These are phyloP conservation scores for Drosophila quadrilineata DNA, from an alignment of 1,140 invertebrate genomes.

Conservation along the genomic window DNA sequence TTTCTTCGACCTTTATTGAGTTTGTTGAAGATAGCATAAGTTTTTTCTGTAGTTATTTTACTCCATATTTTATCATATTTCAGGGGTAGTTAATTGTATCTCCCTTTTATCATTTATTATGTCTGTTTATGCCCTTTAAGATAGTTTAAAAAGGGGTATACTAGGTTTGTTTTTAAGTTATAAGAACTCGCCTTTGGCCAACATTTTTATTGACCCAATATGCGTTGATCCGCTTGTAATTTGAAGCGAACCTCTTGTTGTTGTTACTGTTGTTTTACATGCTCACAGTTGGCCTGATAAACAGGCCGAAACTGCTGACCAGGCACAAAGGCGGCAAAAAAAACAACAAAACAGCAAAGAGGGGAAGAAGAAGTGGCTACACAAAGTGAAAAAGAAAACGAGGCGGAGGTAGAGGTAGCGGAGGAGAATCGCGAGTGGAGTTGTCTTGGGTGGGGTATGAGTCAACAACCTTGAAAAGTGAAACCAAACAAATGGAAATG, in stretches of 20 bases:
- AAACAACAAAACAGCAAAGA: conserved; percentile 5
- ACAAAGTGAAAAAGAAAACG: not conserved
- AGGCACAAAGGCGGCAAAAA: conserved; percentile 28
- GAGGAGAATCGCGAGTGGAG: not conserved
- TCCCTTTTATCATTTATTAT: too few relatives aligned
- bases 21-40: too few relatives aligned
- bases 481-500: conserved; percentile 47
- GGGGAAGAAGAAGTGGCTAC: not conserved
- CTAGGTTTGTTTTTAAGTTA: too few relatives aligned
- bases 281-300: conserved; percentile 18
- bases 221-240: conserved; percentile 23
- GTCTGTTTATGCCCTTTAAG: too few relatives aligned
- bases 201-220: not conserved
- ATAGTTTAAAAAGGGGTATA: too few relatives aligned
- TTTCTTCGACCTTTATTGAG: too few relatives aligned
- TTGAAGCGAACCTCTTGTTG: conserved; percentile 46
- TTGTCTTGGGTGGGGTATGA: conserved; percentile 30
- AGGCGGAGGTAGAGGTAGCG: not conserved
- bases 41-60: too few relatives aligned
- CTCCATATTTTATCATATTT: too few relatives aligned
- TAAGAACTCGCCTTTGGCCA: too few relatives aligned
- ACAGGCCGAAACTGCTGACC: conserved; percentile 47
- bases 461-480: conserved; percentile 71
- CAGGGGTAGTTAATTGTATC: too few relatives aligned
- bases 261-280: conserved; percentile 19